phyloP scores from a whole-genome alignment of 2,797 vertebrate genomes.

The Sebastes iracundus region DNA sequence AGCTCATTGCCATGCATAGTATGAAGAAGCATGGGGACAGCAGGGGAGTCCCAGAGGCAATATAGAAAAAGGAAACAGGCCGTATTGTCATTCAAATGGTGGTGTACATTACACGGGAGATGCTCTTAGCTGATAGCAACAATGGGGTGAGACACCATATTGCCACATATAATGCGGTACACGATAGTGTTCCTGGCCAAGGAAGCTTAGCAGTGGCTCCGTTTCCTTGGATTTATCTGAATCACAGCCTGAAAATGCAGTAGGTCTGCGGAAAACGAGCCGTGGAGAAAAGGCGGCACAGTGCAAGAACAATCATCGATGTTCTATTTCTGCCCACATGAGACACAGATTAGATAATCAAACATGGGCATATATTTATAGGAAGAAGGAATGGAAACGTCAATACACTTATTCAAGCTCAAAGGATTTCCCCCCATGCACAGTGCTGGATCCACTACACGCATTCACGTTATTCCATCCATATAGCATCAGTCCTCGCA shows the following conservation, averaged over 20 bases:
- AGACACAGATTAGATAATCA: constrained; percentile 58
- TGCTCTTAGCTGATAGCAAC: constrained; percentile 46
- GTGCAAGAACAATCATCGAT: constrained; percentile 27
- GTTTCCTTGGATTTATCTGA: constrained; percentile 31
- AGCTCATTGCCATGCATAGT: constrained; percentile 66
- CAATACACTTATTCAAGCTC: constrained; percentile 32
- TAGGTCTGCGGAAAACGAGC: background rate
- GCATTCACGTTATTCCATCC: constrained; percentile 3
- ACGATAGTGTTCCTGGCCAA: background rate
- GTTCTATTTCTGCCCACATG: constrained; percentile 51
- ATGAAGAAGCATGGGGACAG: constrained; percentile 44
- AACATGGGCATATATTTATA: constrained; percentile 43
- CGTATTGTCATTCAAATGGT: constrained; percentile 42
- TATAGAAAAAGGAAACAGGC: constrained; percentile 43
- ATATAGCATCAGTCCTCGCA: background rate
- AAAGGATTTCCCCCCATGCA: constrained; percentile 25
- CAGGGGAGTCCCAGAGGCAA: constrained; percentile 47
- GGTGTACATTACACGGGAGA: constrained; percentile 34
- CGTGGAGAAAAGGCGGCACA: background rate
- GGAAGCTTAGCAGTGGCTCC: background rate
- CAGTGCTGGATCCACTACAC: background rate
- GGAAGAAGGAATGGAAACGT: constrained; percentile 41
- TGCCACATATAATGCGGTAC: background rate
- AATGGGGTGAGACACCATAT: background rate
- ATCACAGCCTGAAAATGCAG: constrained; percentile 14